Base-by-base conservation (phyloP, 2,888 invertebrate species). In the Drosophila robusta region DNA sequence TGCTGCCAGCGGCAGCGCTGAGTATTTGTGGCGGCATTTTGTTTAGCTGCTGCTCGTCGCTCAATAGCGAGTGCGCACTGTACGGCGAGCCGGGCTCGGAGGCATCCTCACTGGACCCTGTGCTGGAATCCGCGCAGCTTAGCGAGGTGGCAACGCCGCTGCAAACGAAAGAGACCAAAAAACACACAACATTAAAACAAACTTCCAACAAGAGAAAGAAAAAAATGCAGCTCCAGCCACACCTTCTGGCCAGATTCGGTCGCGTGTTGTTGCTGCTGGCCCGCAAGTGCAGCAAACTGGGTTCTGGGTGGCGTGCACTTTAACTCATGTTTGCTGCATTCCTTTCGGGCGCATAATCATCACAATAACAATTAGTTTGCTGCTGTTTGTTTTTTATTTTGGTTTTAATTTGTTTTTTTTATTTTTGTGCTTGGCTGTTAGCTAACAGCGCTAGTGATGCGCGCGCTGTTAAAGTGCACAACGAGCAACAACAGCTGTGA, bases 61-160 rank as follows among this genome's bases (percentile, higher is more conserved):
- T 92, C 91, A 93, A 92, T 78, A 75, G 82, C 88, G 90, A 87
- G 72, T 87, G 87, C 49, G 83, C 89, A 92, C 91, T 96, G 93
- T 95, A 96, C 84, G 97, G 97, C 66, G 97, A 97, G 76, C 96
- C 96, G 61, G 97, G 97, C 92, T 97, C 97, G 85, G 96, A 96
- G 92, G 96, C 96, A 93, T 97, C 97, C 87, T 90, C 90, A 93
- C 96, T 97, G 89, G 94, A 95, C 89, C 95, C 94, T 76, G 94
- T 93, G 92, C 95, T 86, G 71, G 85, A 86, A 87, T 96, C 96
- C 70, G 95, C 94, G 87, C 95, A 95, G 93, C 96, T 96, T 91
- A 95, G 93, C 90, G 95, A 93, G 91, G 95, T 95, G 91, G 96
- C 97, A 90, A 97, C 97, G 83, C 97, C 97, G 94, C 97, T 97